phyloP scores from a whole-genome alignment of 2,113 vertebrate genomes.

The Meriones unguiculatus region DNA sequence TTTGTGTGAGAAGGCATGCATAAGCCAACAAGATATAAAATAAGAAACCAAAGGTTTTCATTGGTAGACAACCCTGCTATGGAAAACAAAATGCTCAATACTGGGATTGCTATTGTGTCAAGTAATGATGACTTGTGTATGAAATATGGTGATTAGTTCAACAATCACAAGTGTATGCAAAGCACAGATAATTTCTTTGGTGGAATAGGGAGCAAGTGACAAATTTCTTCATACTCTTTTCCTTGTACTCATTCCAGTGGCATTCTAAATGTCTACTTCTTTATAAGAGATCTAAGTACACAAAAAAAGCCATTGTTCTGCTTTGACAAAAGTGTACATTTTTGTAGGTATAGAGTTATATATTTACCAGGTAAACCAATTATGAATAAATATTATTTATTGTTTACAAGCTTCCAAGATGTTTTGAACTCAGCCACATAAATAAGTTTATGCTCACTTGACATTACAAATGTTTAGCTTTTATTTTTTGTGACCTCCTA shows the following conservation, averaged over 20 bases:
- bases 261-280: not conserved
- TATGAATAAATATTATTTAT: slow-evolving; percentile 60
- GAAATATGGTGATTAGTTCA: not conserved
- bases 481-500: not conserved
- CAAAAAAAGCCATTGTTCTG: slow-evolving; percentile 32
- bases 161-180: not conserved
- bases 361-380: slow-evolving; percentile 52
- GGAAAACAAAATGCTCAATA: slow-evolving; percentile 5
- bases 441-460: not conserved
- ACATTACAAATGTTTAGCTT: slow-evolving; percentile 47
- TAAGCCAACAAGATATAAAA: not conserved
- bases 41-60: not conserved
- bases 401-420: slow-evolving; percentile 52
- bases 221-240: not conserved
- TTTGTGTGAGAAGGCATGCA: not conserved
- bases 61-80: not conserved
- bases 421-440: not conserved
- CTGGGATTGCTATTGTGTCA: not conserved
- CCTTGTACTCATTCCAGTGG: not conserved
- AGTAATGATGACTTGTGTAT: not conserved
- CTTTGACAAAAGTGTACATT: slow-evolving; percentile 43
- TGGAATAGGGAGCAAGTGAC: not conserved
- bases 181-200: not conserved
- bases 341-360: slow-evolving; percentile 27
- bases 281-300: slow-evolving; percentile 35